A percentile compares a stretch with the other conserved stretches of the same genome.
Evolutionary conservation across 2,888 invertebrate genomes (phyloP).

Genomic region (Linyphia triangularis): DNA sequence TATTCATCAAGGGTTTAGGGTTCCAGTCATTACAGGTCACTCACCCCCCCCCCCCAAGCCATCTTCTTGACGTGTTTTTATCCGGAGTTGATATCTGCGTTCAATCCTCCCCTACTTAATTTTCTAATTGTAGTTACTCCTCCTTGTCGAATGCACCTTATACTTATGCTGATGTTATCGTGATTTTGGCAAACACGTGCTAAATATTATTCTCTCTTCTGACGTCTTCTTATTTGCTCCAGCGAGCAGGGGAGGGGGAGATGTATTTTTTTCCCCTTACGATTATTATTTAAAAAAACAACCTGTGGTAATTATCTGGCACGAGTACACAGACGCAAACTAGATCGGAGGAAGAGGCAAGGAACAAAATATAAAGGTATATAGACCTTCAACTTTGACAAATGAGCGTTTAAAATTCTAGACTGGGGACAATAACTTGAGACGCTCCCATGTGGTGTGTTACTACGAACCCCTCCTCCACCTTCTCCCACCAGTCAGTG

Average conservation of each 20-base stretch:
- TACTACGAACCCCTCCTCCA: not conserved
- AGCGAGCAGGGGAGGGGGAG: not conserved
- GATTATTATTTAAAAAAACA: not conserved
- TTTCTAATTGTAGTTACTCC: slow-evolving; percentile 57
- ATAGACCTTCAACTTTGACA: slow-evolving; percentile 53
- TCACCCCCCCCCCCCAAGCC: slow-evolving; percentile 44
- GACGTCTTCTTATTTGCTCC: slow-evolving; percentile 3
- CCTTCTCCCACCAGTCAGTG: not conserved
- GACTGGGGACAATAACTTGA: slow-evolving; percentile 38
- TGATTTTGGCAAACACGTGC: slow-evolving; percentile 54
- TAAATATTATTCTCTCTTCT: slow-evolving; percentile 55
- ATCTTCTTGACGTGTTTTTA: slow-evolving; percentile 37
- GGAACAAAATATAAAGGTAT: slow-evolving; percentile 33
- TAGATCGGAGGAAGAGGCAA: slow-evolving; percentile 11
- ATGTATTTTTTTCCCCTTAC: not conserved
- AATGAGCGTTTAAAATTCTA: slow-evolving; percentile 67
- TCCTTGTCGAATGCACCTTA: slow-evolving; percentile 15
- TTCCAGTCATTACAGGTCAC: slow-evolving; percentile 58
- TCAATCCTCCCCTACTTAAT: slow-evolving; percentile 64
- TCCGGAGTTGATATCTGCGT: slow-evolving; percentile 30
- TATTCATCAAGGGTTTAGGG: slow-evolving; percentile 33
- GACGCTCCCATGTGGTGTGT: slow-evolving; percentile 3
- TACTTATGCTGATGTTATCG: slow-evolving; percentile 59
- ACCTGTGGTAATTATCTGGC: slow-evolving; percentile 56
- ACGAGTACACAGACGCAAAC: slow-evolving; percentile 25